Base-by-base conservation (phyloP, 1,140 invertebrate species). In the Epicauta chinensis region DNA sequence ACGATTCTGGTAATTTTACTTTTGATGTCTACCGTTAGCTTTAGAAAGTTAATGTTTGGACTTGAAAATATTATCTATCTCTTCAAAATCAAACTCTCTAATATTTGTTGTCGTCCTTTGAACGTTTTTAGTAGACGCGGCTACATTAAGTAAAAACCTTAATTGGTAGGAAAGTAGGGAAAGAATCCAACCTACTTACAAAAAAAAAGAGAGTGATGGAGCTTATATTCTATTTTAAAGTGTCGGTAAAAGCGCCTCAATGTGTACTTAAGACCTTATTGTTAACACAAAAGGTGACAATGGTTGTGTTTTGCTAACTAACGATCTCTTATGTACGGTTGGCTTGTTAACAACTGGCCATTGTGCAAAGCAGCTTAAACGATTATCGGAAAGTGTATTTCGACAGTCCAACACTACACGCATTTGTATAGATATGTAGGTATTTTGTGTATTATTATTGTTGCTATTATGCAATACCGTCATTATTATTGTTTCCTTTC, bases 271-370 rank as follows among this genome's bases (percentile, higher is more conserved):
- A 63, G 62, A 53, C 52, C 56, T 55, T 50, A 59, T 62, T 54
- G 54, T 39, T 47, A 37, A 53, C 63, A 68, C 64, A 68, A 68
- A 61, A 65, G 64, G 61, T 60, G 60, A 68, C 64, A 68, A 68
- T 66, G 55, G 59, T 43, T 47, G 55, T 68, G 66, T 68, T 68
- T 68, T 68, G 61, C 66, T 68, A 68, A 66, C 66, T 66, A 68
- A 68, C 60, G 66, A 68, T 65, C 64, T 63, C 62, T 68, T 68
- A 66, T 58, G 55, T 48, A 68, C 64, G 63, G 62, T 56, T 59
- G 63, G 63, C 56, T 65, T 60, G 58, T 36, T 53, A 56, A 61
- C 61, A 63, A 61, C 53, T 44, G 52, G 13, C 54, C 43, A 62
- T 64, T 65, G 63, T 64, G 55, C 40, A 23, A 56, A 61, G 46